These are phyloP conservation scores for Chaetophractus vellerosus DNA, from an alignment of 2,797 vertebrate genomes.

Conservation along the genomic window DNA sequence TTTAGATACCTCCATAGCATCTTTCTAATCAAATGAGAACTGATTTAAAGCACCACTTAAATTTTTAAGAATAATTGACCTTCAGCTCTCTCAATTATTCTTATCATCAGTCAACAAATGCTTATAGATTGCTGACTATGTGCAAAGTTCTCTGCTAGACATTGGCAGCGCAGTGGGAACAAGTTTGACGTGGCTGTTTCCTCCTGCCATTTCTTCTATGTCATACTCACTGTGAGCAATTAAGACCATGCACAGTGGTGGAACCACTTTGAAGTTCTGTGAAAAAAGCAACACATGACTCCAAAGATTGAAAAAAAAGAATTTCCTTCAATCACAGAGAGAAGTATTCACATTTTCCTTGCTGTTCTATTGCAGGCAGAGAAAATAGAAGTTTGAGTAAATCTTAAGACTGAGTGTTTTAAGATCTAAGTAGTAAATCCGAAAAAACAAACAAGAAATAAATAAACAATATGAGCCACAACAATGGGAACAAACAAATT, in stretches of 20 bases:
- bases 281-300: neutral
- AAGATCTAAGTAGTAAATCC: neutral
- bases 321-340: constrained; percentile 25
- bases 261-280: constrained; percentile 10
- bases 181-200: neutral
- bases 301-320: neutral
- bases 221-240: neutral
- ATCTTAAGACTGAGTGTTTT: neutral
- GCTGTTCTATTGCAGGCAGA: neutral
- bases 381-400: neutral
- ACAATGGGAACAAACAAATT: neutral
- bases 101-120: neutral
- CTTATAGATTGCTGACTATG: too few species aligned
- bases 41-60: neutral
- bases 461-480: neutral
- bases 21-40: neutral
- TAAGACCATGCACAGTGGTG: neutral
- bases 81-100: neutral
- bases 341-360: neutral
- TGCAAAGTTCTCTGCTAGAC: neutral
- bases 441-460: constrained; percentile 29
- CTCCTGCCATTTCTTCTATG: neutral
- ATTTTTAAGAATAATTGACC: neutral
- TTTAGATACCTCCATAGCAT: neutral
- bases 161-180: neutral